phyloP scores from a whole-genome alignment of 2,113 vertebrate genomes.

The Ibidorhyncha struthersii region DNA sequence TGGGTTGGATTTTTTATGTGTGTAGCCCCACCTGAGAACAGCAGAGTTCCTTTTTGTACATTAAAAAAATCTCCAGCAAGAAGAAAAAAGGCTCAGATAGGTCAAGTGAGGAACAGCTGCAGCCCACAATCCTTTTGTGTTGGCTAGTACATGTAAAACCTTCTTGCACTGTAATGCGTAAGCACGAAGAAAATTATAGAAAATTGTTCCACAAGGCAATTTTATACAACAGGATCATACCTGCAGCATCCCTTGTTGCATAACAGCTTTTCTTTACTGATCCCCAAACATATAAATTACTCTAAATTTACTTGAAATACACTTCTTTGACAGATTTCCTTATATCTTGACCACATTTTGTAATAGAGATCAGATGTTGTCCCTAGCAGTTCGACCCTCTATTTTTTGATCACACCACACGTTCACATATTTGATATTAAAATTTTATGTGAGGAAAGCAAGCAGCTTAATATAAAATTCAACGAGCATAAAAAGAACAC shows the following conservation, averaged over 20 bases:
- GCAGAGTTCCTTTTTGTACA: not conserved
- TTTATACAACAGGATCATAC: not conserved
- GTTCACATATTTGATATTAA: not conserved
- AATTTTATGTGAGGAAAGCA: not conserved
- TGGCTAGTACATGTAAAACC: not conserved
- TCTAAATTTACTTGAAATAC: not conserved
- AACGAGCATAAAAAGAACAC: not conserved
- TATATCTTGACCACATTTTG: not conserved
- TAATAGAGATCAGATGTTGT: not conserved
- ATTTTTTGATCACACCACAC: not conserved
- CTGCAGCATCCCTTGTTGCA: not conserved
- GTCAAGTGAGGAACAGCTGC: not conserved
- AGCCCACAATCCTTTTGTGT: not conserved
- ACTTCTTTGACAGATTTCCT: not conserved
- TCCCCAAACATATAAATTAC: not conserved
- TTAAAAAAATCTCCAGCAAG: not conserved
- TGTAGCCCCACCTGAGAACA: not conserved
- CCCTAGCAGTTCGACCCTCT: not conserved
- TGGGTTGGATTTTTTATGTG: not conserved
- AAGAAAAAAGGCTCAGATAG: not conserved
- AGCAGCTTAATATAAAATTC: not conserved
- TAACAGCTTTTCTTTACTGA: not conserved
- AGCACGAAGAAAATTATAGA: not conserved
- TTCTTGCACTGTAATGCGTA: not conserved
- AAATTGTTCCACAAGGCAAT: not conserved